Evolutionary conservation across 2,113 vertebrate genomes (phyloP), one percentile per base, ranked within the genome.

Genomic region (Ursus arctos): DNA sequence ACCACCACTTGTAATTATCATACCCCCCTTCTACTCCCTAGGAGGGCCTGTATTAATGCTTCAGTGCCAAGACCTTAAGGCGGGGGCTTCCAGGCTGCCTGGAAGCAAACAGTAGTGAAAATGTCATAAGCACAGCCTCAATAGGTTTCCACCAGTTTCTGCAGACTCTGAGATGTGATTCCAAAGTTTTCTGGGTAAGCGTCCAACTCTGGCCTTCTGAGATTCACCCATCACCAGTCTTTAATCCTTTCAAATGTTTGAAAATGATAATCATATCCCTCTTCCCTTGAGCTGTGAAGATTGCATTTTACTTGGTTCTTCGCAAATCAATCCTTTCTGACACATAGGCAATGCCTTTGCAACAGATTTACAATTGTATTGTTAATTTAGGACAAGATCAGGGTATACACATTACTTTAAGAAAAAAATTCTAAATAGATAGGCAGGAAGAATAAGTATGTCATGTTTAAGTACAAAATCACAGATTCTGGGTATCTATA

Each of bases 161-260:
- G n/a, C 79, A 93, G 59, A 92, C 67, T 81, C 77, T 53, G 51
- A 97, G 71, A 96, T 85, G 95, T 82, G 88, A 88, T 97, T 97
- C 91, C 94, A 94, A 96, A 95, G 71, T 96, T 97, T 98, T 95
- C 95, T 96, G 95, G 24, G 61, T 96, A 95, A 95, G 96, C 88
- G 71, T 96, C 97, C 95, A 98, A 95, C 65, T 81, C 65, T 69
- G 77, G 59, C 33, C 97, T 94, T 96, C 43, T 93, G 98, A 96
- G 94, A 97, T 94, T 98, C 91, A 97, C 92, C 88, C 95, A 87
- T 97, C 92, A 95, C 65, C 69, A 97, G 49, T 86, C 92, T 95
- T 98, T 94, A 97, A 94, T 97, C 69, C 71, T 94, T 96, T 97
- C 81, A 97, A 97, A 96, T 96, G 95, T 97, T 87, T 96, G 83